A percentile compares a stretch with the other conserved stretches of the same genome.
Conservation (phyloP, 2,797 vertebrate genomes). For the Halcyon badia region DNA sequence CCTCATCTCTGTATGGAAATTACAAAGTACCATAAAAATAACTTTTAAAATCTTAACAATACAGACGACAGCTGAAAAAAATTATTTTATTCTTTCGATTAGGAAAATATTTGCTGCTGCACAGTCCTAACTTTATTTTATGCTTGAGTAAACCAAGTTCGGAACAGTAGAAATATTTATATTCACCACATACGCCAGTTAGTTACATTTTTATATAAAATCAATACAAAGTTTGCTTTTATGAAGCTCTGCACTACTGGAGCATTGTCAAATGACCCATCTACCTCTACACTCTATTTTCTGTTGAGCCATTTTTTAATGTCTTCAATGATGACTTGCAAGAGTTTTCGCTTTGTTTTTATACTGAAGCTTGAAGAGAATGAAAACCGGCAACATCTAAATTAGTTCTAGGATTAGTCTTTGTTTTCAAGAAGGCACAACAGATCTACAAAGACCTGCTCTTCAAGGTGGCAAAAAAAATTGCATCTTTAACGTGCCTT, state of each 20-base stretch:
- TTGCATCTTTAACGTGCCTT: neutral
- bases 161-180: neutral
- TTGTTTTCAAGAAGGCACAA: neutral
- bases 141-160: neutral
- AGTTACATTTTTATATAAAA: neutral
- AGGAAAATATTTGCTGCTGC: neutral
- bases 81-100: neutral
- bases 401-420: neutral
- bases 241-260: neutral
- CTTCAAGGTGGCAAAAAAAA: neutral
- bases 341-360: neutral
- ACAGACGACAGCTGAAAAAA: neutral
- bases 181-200: neutral
- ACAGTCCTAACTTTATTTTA: neutral
- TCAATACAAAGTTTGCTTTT: neutral
- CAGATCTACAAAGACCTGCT: neutral
- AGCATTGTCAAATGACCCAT: neutral
- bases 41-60: neutral
- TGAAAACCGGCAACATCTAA: neutral
- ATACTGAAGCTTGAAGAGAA: neutral
- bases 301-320: neutral
- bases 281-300: neutral
- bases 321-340: slow-evolving; percentile 23
- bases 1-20: neutral
- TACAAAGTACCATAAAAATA: neutral